Conservation (phyloP, 2,888 invertebrate species). For the Clepsis dumicolana region DNA sequence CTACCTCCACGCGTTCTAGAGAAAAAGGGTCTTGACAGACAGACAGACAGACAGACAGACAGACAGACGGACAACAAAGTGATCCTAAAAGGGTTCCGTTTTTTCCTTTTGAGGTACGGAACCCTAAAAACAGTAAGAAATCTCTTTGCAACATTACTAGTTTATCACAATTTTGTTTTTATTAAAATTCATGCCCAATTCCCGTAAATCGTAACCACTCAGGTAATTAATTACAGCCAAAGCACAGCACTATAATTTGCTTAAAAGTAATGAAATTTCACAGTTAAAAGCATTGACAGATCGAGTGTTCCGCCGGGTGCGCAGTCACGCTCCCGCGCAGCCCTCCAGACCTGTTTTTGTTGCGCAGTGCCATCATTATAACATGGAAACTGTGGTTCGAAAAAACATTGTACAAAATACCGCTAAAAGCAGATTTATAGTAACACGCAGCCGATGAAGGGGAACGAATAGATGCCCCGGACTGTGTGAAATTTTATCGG, state of each 20-base stretch:
- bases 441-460: slow-evolving; percentile 33
- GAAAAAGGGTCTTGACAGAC: no score
- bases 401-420: slow-evolving; percentile 17
- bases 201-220: not conserved
- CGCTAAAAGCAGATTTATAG: slow-evolving; percentile 40
- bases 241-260: slow-evolving; percentile 33
- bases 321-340: slow-evolving; percentile 33
- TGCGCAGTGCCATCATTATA: slow-evolving; percentile 32
- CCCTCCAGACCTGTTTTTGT: slow-evolving; percentile 33
- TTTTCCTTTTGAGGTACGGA: no score
- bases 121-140: no score
- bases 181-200: not conserved
- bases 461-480: slow-evolving; percentile 26
- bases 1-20: no score
- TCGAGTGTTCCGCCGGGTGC: slow-evolving; percentile 33
- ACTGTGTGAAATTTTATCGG: not conserved
- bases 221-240: slow-evolving; percentile 24
- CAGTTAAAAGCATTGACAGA: slow-evolving; percentile 42
- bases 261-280: slow-evolving; percentile 39
- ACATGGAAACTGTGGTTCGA: slow-evolving; percentile 19
- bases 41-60: no score
- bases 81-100: no score
- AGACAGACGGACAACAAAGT: no score
- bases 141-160: no score
- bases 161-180: no score